Evolutionary conservation across 2,113 vertebrate genomes (phyloP).

Genomic region (Notarius lentiginosus): DNA sequence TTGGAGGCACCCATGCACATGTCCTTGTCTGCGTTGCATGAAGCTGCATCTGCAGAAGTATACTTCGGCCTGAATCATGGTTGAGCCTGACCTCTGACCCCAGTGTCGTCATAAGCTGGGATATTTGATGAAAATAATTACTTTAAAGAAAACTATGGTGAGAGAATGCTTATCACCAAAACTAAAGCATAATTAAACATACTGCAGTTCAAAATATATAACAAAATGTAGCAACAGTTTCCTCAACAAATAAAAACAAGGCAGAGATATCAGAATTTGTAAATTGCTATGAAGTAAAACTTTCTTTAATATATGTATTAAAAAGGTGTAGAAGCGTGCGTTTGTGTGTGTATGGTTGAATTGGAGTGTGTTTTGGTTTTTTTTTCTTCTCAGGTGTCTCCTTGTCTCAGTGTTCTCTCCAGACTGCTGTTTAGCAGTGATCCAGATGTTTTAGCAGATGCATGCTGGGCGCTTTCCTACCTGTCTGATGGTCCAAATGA

Average conservation of each 20-base stretch:
- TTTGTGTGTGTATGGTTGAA: background rate
- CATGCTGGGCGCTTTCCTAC: constrained; percentile 92
- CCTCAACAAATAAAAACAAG: background rate
- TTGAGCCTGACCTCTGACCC: no score
- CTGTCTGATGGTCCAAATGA: constrained; percentile 91
- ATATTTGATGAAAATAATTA: no score
- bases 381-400: constrained; percentile 76
- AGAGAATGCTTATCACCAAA: background rate
- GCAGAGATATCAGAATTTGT: background rate
- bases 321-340: background rate
- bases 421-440: constrained; percentile 88
- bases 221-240: background rate
- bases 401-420: constrained; percentile 85
- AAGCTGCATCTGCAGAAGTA: no score
- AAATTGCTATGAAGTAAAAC: background rate
- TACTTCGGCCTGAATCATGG: no score
- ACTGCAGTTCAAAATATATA: background rate
- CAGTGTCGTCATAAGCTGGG: no score
- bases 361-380: background rate
- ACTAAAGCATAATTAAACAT: background rate
- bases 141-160: no score
- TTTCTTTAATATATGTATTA: background rate
- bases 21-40: no score
- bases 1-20: no score
- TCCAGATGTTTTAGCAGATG: constrained; percentile 87